phyloP scores from a whole-genome alignment of 2,113 vertebrate species.

The Etheostoma spectabile region DNA sequence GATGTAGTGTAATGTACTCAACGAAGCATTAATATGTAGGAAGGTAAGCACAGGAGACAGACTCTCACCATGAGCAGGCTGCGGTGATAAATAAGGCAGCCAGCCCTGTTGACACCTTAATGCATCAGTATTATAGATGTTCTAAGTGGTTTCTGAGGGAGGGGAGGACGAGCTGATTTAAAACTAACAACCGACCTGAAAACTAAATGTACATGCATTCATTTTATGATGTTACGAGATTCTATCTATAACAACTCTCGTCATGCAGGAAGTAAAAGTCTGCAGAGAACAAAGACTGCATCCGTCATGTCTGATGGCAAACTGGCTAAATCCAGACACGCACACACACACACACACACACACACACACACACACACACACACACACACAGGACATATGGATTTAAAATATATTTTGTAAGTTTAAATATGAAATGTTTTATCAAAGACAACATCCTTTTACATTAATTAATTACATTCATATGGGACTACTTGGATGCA shows the following conservation, averaged over 20 bases:
- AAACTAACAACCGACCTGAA: slow-evolving; percentile 59
- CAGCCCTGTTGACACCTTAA: slow-evolving; percentile 82
- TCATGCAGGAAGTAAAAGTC: background rate
- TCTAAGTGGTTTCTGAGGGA: slow-evolving; percentile 79
- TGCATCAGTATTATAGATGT: slow-evolving; percentile 86
- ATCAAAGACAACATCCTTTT: background rate
- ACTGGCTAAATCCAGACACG: background rate
- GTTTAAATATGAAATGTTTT: background rate
- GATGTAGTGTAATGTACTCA: slow-evolving; percentile 59
- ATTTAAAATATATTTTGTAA: background rate
- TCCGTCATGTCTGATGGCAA: slow-evolving; percentile 2
- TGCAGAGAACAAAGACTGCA: slow-evolving; percentile 11
- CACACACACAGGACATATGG: background rate
- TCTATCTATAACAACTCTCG: slow-evolving; percentile 34
- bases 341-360: too few species aligned
- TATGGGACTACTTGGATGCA: background rate
- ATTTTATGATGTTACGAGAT: slow-evolving; percentile 32
- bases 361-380: background rate
- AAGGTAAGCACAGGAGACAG: slow-evolving; percentile 67
- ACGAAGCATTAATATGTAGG: slow-evolving; percentile 67
- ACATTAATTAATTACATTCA: background rate
- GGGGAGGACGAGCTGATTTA: slow-evolving; percentile 47
- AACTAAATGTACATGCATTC: slow-evolving; percentile 46
- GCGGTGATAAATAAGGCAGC: slow-evolving; percentile 85
- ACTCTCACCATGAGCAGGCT: slow-evolving; percentile 79